Evolutionary conservation across 1,140 invertebrate genomes (phyloP), one percentile per base, ranked within the genome.

Genomic region (Listronotus oregonensis): DNA sequence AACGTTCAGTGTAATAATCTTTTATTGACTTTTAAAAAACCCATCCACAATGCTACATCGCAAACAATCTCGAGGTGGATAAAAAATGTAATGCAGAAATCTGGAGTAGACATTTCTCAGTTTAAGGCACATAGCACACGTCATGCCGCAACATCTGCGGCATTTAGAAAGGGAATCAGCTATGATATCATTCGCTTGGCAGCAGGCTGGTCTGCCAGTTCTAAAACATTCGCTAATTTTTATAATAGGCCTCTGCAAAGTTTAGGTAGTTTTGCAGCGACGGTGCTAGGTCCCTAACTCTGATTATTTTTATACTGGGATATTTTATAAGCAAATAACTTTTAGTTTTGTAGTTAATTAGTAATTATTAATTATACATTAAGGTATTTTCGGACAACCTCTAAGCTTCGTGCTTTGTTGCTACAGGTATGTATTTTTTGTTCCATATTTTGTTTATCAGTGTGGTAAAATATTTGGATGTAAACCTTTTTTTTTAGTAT

Each of bases 41-140:
- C 54, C 11, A 42, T 15, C 15, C 9, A 18, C 11, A 56, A 56
- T 12, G 54, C 54, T 15, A 40, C 7, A 1, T 0, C 54, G 3
- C 9, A 49, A n/a, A n/a, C 40, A 40, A n/a, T 42, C 6, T n/a
- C 14, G 4, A 12, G 11, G 15, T 47, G 44, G 44, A 21, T 47
- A 10, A 47, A 47, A 14, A 17, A 11, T 3, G 9, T 31, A n/a
- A 32, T 42, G 10, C 9, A 10, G 3, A 40, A 56, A 27, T 11
- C 10, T 56, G 70, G 68, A 18, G 51, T 73, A 14, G 68, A 73
- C 58, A 69, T 61, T 3, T 21, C 61, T 12, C 15, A 60, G 14
- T 73, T 69, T 39, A 67, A 59, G 6, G 67, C 69, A 7, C 61
- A 73, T 54, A 68, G 66, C 40, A 60, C 57, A n/a, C 57, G 70